These are phyloP conservation scores for Brachyalestes nurse DNA, from an alignment of 2,797 vertebrate genomes.

Conservation along the genomic window DNA sequence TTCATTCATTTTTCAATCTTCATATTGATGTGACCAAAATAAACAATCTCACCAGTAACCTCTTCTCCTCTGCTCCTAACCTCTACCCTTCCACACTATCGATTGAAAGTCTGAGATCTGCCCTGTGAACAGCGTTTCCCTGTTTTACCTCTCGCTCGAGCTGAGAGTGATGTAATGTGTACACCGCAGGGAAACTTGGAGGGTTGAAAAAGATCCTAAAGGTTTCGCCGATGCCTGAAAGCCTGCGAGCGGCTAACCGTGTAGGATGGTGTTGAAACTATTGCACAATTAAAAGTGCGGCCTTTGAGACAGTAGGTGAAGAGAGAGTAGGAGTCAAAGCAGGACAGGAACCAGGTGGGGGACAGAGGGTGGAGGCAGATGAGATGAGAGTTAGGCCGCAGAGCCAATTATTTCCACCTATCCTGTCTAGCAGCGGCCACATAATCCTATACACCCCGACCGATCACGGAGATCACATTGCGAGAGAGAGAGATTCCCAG, in stretches of 20 bases:
- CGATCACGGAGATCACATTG: conserved; percentile 63
- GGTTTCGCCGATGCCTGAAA: neutral
- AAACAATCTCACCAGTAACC: too few relatives aligned
- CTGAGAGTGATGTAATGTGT: neutral
- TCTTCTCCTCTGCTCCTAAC: too few relatives aligned
- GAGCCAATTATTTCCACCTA: conserved; percentile 81
- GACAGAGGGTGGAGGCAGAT: conserved; percentile 29
- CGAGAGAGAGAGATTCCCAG: conserved; percentile 16
- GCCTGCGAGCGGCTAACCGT: neutral
- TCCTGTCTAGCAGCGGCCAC: conserved; percentile 70
- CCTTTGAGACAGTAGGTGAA: neutral
- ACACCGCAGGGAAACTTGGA: neutral
- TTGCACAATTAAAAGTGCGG: neutral
- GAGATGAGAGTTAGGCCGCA: conserved; percentile 61
- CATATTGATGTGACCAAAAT: too few relatives aligned
- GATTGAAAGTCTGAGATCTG: too few relatives aligned
- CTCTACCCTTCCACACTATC: too few relatives aligned
- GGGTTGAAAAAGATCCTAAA: neutral
- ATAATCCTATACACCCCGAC: conserved; percentile 75
- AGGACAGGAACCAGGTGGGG: conserved; percentile 26
- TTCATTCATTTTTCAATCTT: too few relatives aligned
- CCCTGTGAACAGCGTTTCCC: too few relatives aligned
- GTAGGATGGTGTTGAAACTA: neutral
- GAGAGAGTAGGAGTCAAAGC: conserved; percentile 5
- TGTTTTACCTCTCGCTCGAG: too few relatives aligned